phyloP scores from a whole-genome alignment of 2,888 invertebrate species.

The Galeruca laticollis region DNA sequence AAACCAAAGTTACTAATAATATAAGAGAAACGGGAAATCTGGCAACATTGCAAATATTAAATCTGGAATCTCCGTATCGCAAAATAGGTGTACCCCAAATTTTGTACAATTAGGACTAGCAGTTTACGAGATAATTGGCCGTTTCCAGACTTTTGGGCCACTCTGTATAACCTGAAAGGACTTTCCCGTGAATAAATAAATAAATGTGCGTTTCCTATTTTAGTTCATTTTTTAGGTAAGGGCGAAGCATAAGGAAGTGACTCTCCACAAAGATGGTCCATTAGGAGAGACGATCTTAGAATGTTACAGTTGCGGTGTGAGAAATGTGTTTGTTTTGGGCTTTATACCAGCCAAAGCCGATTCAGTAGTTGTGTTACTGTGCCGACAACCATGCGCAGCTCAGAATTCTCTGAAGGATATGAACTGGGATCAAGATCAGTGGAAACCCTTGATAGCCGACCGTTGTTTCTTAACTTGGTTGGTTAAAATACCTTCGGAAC shows the following conservation, averaged over 20 bases:
- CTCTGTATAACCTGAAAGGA: no score
- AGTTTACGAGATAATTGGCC: no score
- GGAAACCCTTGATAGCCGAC: constrained; percentile 98
- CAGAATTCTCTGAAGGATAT: constrained; percentile 97
- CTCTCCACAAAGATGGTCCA: constrained; percentile 96
- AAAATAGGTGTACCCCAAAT: no score
- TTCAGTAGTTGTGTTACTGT: constrained; percentile 96
- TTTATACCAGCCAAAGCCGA: constrained; percentile 99
- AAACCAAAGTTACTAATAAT: no score
- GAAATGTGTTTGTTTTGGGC: constrained; percentile 98
- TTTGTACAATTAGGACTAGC: no score
- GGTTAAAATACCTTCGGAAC: constrained; percentile 96
- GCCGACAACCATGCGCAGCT: constrained; percentile 98
- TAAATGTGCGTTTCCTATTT: no score
- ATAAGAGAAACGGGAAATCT: no score
- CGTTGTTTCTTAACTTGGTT: constrained; percentile 97
- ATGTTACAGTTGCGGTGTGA: constrained; percentile 98
- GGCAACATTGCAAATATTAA: no score
- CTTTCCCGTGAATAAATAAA: no score
- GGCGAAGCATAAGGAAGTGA: constrained; percentile 99
- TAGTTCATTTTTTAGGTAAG: constrained; percentile 72
- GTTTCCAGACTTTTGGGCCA: no score
- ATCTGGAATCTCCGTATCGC: no score
- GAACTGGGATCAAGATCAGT: constrained; percentile 99
- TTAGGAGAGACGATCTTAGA: constrained; percentile 97